Conservation (phyloP, 2,888 invertebrate species). For the Oligia latruncula region DNA sequence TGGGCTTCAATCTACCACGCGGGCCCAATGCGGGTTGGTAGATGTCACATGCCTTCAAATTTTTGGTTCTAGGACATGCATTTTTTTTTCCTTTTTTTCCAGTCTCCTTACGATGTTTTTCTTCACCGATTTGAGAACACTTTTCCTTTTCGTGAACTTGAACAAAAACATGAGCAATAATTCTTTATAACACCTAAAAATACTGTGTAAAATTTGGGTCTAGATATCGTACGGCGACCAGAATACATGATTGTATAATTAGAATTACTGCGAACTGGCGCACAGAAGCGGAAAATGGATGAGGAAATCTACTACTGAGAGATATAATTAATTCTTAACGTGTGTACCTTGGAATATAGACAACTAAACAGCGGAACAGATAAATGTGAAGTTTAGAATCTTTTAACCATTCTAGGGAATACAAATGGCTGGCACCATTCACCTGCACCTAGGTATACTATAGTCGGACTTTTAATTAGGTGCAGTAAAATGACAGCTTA, state of each 20-base stretch:
- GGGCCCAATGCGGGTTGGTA: no score
- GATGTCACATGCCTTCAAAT: no score
- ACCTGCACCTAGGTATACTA: not conserved
- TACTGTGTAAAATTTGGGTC: slow-evolving; percentile 1
- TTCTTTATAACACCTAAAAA: slow-evolving; percentile 21
- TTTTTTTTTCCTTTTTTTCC: no score
- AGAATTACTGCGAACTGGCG: slow-evolving; percentile 45
- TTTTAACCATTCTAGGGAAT: slow-evolving; percentile 11
- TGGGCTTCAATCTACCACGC: not conserved
- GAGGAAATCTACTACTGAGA: slow-evolving; percentile 40
- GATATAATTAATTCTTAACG: slow-evolving; percentile 51
- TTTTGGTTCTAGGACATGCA: no score
- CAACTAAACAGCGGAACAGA: slow-evolving; percentile 27
- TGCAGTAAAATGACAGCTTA: no score
- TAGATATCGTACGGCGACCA: not conserved
- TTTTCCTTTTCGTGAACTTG: not conserved
- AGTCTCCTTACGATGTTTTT: no score
- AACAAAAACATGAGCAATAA: not conserved
- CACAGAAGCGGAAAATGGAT: slow-evolving; percentile 47
- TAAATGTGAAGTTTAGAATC: slow-evolving; percentile 7
- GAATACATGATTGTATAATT: slow-evolving; percentile 21
- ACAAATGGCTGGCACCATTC: not conserved
- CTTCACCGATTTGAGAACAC: no score
- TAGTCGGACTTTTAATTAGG: no score
- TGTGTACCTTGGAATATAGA: slow-evolving; percentile 33